Evolutionary conservation across 2,888 invertebrate genomes (phyloP), one percentile per base, ranked within the genome.

Genomic region (Mystacides longicornis): DNA sequence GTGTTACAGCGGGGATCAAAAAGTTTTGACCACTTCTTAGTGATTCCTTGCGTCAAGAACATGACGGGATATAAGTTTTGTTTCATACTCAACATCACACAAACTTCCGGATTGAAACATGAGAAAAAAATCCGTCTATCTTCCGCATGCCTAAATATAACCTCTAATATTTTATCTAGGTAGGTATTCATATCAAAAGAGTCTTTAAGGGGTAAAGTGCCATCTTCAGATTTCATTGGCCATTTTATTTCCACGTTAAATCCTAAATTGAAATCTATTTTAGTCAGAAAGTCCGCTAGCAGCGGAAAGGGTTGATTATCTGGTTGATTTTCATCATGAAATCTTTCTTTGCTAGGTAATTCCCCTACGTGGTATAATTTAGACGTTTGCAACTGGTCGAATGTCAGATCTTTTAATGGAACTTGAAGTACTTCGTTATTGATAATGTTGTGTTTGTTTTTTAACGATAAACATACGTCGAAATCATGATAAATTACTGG

Each of bases 221-320:
- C 94, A 71, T 93, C 89, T 72, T 85, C 78, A 56, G 89, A 70
- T 65, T 87, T 85, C 86, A 95, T 93, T 0, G 94, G 94, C 89
- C 95, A 98, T 71, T 99, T 99, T 49, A 99, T 83, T 77, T 99
- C 99, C 54, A 99, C 86, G 71, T 98, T 98, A 68, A 97, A 97
- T 1, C 97, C 98, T 42, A 93, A 87, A 68, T 91, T 86, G 2
- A 79, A 77, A 67, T 94, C 90, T 31, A 99, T 81, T 21, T 81
- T 81, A 63, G 89, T 85, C 20, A 99, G 74, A 11, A 86, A 87
- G 58, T 89, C 83, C 65, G 89, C 81, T 53, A 99, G 75, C 1
- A 92, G 91, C 0, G 98, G 97, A 68, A 99, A 99, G 0, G 97
- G 96, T 68, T 93, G 93, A 70, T 93, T 89, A 65, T 94, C 92